A percentile compares a stretch with the other conserved stretches of the same genome.
Conservation (phyloP, 2,797 vertebrate species). For the Rhodeus uyekii region DNA sequence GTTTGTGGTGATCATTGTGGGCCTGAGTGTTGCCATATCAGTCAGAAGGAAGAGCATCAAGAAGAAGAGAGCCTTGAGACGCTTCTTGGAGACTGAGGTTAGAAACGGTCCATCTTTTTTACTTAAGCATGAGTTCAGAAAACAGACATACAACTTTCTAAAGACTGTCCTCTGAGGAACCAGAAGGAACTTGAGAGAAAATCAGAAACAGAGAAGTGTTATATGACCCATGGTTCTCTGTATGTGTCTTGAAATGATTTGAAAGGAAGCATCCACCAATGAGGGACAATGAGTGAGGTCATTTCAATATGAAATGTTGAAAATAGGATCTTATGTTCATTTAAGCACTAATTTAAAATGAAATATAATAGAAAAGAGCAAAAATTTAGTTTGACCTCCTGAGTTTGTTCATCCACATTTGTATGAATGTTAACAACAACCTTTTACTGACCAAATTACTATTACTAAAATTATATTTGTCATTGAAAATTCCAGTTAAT, state of each 20-base stretch:
- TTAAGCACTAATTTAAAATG: too few species aligned
- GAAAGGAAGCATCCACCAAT: conserved; percentile 6
- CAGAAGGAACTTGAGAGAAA: background rate
- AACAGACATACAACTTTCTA: background rate
- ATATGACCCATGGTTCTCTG: background rate
- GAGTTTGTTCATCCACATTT: background rate
- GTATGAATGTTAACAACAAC: background rate
- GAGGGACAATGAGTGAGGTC: conserved; percentile 7
- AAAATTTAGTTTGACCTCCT: background rate
- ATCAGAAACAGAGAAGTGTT: background rate
- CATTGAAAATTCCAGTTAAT: too few species aligned
- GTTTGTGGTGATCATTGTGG: conserved; percentile 94
- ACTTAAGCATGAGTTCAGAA: background rate
- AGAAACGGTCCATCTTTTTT: conserved; percentile 46
- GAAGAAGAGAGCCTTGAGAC: conserved; percentile 93
- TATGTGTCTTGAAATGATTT: background rate
- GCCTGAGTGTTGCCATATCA: conserved; percentile 88
- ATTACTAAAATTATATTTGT: too few species aligned
- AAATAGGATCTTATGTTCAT: too few species aligned
- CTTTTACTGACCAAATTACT: background rate
- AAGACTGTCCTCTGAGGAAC: background rate
- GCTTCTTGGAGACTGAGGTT: conserved; percentile 98
- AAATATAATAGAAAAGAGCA: background rate
- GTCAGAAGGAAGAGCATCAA: conserved; percentile 96
- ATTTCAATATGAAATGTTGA: conserved; percentile 24